A percentile compares a stretch with the other conserved stretches of the same genome.
phyloP scores from a whole-genome alignment of 2,888 invertebrate species.

The Drosophila subsilvestris region DNA sequence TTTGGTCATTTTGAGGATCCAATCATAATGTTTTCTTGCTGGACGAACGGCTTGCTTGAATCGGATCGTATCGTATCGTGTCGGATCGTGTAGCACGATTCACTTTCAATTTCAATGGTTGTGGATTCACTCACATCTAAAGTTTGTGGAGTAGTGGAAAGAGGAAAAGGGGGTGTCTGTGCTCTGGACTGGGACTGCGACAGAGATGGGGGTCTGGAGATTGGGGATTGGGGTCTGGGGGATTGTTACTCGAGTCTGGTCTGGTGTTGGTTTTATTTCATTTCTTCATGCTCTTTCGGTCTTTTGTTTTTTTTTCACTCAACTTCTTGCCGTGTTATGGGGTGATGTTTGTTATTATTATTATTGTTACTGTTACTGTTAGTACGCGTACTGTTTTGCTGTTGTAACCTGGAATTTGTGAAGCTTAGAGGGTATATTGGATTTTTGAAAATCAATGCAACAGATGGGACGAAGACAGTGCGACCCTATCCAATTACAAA shows the following conservation, averaged over 20 bases:
- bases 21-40: constrained; percentile 28
- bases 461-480: too few species aligned
- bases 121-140: constrained; percentile 46
- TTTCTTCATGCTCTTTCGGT: constrained; percentile 72
- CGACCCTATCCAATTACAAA: too few species aligned
- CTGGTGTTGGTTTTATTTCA: constrained; percentile 70
- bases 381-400: constrained; percentile 15
- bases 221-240: constrained; percentile 15
- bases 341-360: constrained; percentile 37
- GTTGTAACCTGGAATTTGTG: not conserved
- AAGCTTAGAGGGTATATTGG: not conserved
- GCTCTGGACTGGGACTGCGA: constrained; percentile 40
- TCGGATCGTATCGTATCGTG: constrained; percentile 35
- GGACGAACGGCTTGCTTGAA: constrained; percentile 11
- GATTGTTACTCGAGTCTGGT: constrained; percentile 60
- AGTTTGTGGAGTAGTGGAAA: not conserved
- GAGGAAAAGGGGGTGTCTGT: constrained; percentile 6
- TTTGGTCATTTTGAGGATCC: constrained; percentile 42
- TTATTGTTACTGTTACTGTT: constrained; percentile 31
- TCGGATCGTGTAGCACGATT: constrained; percentile 78
- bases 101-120: constrained; percentile 81
- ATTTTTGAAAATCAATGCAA: not conserved
- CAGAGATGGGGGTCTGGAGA: constrained; percentile 17
- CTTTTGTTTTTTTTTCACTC: constrained; percentile 45
- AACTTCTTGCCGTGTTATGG: constrained; percentile 38